Evolutionary conservation across 2,888 invertebrate genomes (phyloP), one percentile per base, ranked within the genome.

Genomic region (Aethes cnicana): DNA sequence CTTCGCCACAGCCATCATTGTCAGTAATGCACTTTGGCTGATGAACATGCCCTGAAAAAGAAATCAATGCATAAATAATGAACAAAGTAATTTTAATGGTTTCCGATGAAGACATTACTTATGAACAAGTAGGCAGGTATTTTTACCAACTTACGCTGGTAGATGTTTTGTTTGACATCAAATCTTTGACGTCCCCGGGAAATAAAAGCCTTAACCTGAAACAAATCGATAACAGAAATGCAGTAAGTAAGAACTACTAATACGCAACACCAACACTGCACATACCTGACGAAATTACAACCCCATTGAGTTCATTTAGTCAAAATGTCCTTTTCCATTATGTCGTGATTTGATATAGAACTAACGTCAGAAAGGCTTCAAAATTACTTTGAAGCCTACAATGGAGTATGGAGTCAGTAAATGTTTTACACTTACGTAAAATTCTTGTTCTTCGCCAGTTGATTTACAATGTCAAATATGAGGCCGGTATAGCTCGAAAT

Each of bases 401-500:
- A n/a, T n/a, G n/a, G n/a, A n/a, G n/a, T n/a, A n/a, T n/a, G n/a
- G n/a, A n/a, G n/a, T n/a, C n/a, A n/a, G n/a, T n/a, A n/a, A n/a
- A n/a, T n/a, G n/a, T n/a, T n/a, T 33, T 18, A 14, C 21, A 63
- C 83, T 84, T 91, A 95, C 82, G 95, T 95, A 66, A 97, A 97
- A 73, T 97, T 97, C 46, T 97, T 90, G 62, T 91, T 94, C 33
- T 87, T 91, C 0, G 95, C 92, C 17, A 97, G 79, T 67, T 96
- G 94, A 48, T 94, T 91, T 0, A 97, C 76, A 33, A 97, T 92
- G 67, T 97, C 95, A 66, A 97, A 95, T 14, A 95, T 91, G 30
- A 97, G 87, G 1, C 97, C 97, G 1, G 90, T 86, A 65, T 93
- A 93, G 44, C 90, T 86, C 0, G 90, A 75, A 0, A 92, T 81